These are phyloP conservation scores for Heptranchias perlo DNA, from an alignment of 2,113 vertebrate genomes.

Conservation along the genomic window DNA sequence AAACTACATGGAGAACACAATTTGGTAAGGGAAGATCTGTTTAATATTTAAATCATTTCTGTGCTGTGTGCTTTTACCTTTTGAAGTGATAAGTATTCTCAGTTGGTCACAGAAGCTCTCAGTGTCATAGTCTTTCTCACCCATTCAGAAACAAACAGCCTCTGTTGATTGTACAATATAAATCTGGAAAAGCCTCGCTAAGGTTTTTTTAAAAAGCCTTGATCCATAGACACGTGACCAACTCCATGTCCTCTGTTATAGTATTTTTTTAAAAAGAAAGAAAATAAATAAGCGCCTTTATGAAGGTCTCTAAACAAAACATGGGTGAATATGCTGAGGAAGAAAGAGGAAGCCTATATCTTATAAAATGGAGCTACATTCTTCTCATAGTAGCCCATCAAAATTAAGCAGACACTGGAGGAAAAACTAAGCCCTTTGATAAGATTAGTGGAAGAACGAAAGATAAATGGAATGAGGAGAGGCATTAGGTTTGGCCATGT, in stretches of 20 bases:
- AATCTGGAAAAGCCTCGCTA: background rate
- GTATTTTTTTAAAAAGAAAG: background rate
- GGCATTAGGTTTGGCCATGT: background rate
- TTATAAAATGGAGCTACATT: background rate
- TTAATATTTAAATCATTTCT: background rate
- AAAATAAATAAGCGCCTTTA: background rate
- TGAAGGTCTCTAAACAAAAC: background rate
- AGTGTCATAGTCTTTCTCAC: background rate
- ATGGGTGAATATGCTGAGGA: background rate
- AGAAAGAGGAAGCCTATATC: background rate
- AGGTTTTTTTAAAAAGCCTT: background rate
- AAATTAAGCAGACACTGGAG: slow-evolving; percentile 12
- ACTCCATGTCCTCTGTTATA: background rate
- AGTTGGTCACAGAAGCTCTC: background rate
- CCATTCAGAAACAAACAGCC: background rate
- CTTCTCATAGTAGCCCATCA: background rate
- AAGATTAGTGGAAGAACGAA: background rate
- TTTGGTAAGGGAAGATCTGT: background rate
- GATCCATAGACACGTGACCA: background rate
- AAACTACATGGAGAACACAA: background rate
- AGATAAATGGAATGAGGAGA: background rate
- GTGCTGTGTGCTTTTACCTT: background rate
- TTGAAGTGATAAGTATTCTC: background rate
- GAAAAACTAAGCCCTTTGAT: background rate
- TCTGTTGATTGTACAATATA: background rate